These are phyloP conservation scores for Metallyticus violacea DNA, from an alignment of 2,888 invertebrate genomes.

Conservation along the genomic window DNA sequence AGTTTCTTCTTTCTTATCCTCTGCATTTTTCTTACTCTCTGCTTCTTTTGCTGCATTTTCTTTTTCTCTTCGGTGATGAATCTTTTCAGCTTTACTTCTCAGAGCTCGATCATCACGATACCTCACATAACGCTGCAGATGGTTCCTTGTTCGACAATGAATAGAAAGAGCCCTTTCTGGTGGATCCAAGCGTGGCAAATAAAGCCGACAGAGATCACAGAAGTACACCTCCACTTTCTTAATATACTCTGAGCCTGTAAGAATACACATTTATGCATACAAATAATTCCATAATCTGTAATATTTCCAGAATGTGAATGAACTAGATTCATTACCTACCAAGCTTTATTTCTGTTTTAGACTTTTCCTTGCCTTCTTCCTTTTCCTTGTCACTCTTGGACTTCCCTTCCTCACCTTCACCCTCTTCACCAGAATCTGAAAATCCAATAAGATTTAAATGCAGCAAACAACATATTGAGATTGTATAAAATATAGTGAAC, in stretches of 20 bases:
- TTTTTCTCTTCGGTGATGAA: constrained; percentile 39
- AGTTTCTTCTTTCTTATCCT: constrained; percentile 29
- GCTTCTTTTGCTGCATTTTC: constrained; percentile 48
- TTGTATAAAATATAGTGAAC: too few relatives aligned
- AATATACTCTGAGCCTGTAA: constrained; percentile 64
- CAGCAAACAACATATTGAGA: too few relatives aligned
- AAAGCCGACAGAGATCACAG: constrained; percentile 76
- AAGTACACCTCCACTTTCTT: constrained; percentile 75
- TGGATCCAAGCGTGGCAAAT: constrained; percentile 61
- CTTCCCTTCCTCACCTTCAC: constrained; percentile 52
- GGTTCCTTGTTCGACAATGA: constrained; percentile 73
- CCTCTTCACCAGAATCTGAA: constrained; percentile 53
- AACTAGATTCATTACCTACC: constrained; percentile 40
- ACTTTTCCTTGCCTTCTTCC: constrained; percentile 46
- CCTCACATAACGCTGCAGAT: constrained; percentile 73
- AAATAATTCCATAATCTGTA: too few relatives aligned
- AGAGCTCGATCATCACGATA: constrained; percentile 74
- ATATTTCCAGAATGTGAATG: too few relatives aligned
- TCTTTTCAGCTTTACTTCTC: constrained; percentile 62
- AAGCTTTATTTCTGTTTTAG: constrained; percentile 63
- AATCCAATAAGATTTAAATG: too few relatives aligned
- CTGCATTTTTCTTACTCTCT: constrained; percentile 41
- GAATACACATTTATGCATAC: constrained; percentile 5
- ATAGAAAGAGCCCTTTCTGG: constrained; percentile 58
- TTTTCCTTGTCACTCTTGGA: constrained; percentile 48